Percentiles rank a stretch among this genome's conserved stretches.
phyloP scores from a whole-genome alignment of 2,113 vertebrate genomes.

The Pimephales promelas region DNA sequence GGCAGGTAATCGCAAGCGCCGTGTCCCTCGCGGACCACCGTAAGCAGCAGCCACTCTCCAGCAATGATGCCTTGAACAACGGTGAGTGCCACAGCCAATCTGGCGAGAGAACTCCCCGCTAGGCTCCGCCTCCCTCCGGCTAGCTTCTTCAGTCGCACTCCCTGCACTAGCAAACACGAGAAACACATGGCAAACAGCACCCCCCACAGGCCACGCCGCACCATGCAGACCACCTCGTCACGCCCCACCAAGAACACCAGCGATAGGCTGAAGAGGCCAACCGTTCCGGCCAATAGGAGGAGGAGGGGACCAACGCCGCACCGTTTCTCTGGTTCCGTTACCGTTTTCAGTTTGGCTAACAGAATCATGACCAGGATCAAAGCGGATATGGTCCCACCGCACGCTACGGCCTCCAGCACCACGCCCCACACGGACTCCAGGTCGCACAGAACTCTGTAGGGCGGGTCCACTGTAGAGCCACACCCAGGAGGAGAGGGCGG shows the following conservation, averaged over 20 bases:
- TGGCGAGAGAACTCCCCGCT: constrained; percentile 82
- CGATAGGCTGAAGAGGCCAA: constrained; percentile 89
- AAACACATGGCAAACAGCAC: constrained; percentile 93
- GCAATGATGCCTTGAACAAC: constrained; percentile 93
- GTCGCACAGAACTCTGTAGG: constrained; percentile 90
- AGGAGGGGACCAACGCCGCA: constrained; percentile 88
- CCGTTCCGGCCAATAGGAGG: constrained; percentile 87
- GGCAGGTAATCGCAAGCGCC: constrained; percentile 89
- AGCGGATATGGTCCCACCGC: constrained; percentile 84
- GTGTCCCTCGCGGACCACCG: constrained; percentile 86
- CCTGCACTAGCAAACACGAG: constrained; percentile 91
- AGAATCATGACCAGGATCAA: constrained; percentile 84
- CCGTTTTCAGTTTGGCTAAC: constrained; percentile 83
- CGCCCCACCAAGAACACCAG: constrained; percentile 92
- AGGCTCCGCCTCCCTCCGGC: constrained; percentile 84
- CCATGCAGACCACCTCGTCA: constrained; percentile 84
- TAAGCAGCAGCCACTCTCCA: constrained; percentile 91
- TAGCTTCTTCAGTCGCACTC: constrained; percentile 83
- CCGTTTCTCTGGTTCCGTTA: constrained; percentile 87
- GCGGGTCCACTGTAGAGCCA: constrained; percentile 82
- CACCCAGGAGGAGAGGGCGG: constrained; percentile 83
- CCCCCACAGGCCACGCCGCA: constrained; percentile 91
- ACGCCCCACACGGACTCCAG: constrained; percentile 96
- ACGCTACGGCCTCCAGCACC: constrained; percentile 90
- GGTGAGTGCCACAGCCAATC: constrained; percentile 82